Conservation (phyloP, 2,797 vertebrate species). For the Spinus pinus region DNA sequence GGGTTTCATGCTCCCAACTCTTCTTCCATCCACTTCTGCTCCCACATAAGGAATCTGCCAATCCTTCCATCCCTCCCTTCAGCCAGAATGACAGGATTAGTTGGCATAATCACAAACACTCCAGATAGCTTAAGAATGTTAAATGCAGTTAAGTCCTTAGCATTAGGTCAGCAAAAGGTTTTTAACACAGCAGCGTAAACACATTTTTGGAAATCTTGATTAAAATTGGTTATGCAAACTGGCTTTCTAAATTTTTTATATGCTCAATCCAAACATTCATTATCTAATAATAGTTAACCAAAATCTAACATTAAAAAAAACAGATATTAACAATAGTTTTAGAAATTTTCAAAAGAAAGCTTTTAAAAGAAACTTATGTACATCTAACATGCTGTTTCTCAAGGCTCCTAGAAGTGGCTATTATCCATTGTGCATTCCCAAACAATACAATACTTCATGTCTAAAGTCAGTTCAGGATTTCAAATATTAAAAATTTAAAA, state of each 20-base stretch:
- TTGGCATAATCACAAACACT: not conserved
- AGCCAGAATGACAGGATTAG: not conserved
- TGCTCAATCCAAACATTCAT: not conserved
- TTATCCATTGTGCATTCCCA: not conserved
- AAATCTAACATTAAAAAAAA: not conserved
- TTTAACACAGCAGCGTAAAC: not conserved
- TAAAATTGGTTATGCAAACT: not conserved
- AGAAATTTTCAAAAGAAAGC: not conserved
- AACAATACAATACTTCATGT: not conserved
- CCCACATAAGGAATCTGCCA: not conserved
- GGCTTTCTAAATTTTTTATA: not conserved
- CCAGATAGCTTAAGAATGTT: not conserved
- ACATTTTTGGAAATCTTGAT: not conserved
- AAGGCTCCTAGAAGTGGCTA: not conserved
- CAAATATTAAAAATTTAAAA: conserved; percentile 38
- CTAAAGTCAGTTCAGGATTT: not conserved
- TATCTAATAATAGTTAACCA: not conserved
- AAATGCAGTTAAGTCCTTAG: not conserved
- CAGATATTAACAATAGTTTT: not conserved
- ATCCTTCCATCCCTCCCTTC: not conserved
- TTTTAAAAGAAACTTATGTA: not conserved
- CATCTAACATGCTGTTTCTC: not conserved
- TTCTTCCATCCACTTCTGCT: not conserved
- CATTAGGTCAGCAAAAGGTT: not conserved
- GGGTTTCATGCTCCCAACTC: not conserved